Evolutionary conservation across 2,888 invertebrate genomes (phyloP).

Genomic region (Agrilus cyanescens): DNA sequence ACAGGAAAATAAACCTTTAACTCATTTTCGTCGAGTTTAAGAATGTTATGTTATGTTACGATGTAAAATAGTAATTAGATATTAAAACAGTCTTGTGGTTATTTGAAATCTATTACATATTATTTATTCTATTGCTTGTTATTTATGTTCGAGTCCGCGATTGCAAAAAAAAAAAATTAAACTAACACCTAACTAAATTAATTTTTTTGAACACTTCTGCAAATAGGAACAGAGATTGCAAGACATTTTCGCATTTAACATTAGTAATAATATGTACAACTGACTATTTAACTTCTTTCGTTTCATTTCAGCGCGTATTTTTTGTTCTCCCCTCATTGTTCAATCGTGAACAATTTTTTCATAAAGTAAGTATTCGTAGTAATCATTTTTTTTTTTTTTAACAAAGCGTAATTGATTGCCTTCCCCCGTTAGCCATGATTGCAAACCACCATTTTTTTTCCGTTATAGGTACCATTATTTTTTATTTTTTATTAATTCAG

Average conservation of each 20-base stretch:
- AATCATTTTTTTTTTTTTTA: constrained; percentile 14
- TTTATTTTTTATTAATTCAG: constrained; percentile 5
- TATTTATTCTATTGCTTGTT: too few species aligned
- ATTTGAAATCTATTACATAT: not conserved
- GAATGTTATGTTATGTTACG: constrained; percentile 5
- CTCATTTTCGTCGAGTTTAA: constrained; percentile 3
- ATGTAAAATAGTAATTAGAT: constrained; percentile 6
- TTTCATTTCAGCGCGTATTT: too few species aligned
- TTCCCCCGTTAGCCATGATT: constrained; percentile 29
- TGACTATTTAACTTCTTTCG: constrained; percentile 7
- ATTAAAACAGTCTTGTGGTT: constrained; percentile 1
- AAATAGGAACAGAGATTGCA: constrained; percentile 18
- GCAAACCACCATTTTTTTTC: constrained; percentile 15
- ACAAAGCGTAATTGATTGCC: constrained; percentile 37
- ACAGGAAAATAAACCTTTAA: constrained; percentile 9
- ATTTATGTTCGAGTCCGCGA: too few species aligned
- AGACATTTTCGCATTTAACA: constrained; percentile 13
- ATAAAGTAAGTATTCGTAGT: constrained; percentile 13
- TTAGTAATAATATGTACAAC: constrained; percentile 2
- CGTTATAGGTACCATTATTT: constrained; percentile 11
- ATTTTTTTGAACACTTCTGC: constrained; percentile 15
- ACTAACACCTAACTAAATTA: too few species aligned
- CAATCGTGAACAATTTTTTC: too few species aligned
- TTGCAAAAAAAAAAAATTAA: too few species aligned
- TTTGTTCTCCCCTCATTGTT: too few species aligned